Evolutionary conservation across 2,797 vertebrate genomes (phyloP), one percentile per base, ranked within the genome.

Genomic region (Ibycter americanus): DNA sequence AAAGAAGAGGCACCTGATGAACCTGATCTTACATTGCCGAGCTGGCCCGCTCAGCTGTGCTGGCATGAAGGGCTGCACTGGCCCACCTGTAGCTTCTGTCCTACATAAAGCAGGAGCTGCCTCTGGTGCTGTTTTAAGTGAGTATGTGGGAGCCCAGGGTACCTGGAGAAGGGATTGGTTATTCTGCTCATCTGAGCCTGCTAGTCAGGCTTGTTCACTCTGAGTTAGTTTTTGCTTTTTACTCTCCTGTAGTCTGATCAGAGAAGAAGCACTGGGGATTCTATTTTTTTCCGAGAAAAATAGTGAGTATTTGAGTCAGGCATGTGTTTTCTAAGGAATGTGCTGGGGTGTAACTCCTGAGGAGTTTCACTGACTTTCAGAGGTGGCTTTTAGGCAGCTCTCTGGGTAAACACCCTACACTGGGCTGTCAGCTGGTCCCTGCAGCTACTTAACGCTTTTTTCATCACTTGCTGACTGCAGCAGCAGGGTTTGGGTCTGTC

Each of bases 21-120:
- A 46, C 15, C 19, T 0, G 5, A 11, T 38, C n/a, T n/a, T 36
- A 6, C 0, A 25, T 12, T 65, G 8, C 18, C 59, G 71, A 34
- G 34, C n/a, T 3, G 3, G 47, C 44, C 59, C 66, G 65, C 63
- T 93, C 72, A 22, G 52, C 19, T 55, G 42, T 56, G 51, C 46
- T 55, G 22, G 27, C 1, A 3, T 20, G 56, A 38, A 23, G 22
- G 22, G 16, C 29, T 82, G n/a, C 7, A 3, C 77, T 76, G 18
- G 55, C 29, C 36, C 66, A 36, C 44, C 66, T 44, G 27, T 29
- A 54, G 26, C 19, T 40, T 58, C 58, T 13, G 12, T 18, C 40
- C 61, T 74, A 0, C 1, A 6, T 21, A 46, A 61, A 80, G 47
- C n/a, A 70, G 52, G 58, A 87, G 32, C 42, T 61, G 79, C 86